These are phyloP conservation scores for Chaetorhynchus papuensis DNA, from an alignment of 2,113 vertebrate species.

Conservation along the genomic window DNA sequence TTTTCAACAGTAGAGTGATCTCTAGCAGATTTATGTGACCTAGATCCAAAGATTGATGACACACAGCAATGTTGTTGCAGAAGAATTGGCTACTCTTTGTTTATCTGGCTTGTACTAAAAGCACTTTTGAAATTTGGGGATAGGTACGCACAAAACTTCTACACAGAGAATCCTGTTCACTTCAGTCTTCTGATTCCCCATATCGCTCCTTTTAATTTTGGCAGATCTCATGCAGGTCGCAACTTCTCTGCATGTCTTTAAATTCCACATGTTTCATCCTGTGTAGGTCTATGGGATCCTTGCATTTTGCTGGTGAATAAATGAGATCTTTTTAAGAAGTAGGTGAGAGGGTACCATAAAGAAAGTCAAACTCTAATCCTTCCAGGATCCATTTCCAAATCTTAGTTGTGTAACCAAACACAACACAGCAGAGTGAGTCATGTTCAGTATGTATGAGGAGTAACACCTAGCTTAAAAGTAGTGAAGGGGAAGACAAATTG, in stretches of 20 bases:
- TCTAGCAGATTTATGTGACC: not conserved
- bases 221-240: not conserved
- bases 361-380: not conserved
- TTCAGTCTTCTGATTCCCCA: not conserved
- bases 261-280: not conserved
- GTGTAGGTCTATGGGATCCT: not conserved
- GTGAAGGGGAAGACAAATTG: not conserved
- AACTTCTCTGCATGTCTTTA: not conserved
- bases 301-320: not conserved
- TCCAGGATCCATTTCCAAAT: not conserved
- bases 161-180: not conserved
- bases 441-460: not conserved
- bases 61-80: not conserved
- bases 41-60: not conserved
- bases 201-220: not conserved
- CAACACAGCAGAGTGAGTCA: not conserved
- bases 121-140: not conserved
- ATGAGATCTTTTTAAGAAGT: not conserved
- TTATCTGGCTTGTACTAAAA: not conserved
- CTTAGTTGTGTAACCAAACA: not conserved
- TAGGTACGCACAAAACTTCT: not conserved
- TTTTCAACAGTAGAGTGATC: not conserved
- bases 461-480: not conserved
- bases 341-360: not conserved
- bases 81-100: not conserved